Evolutionary conservation across 1,140 invertebrate genomes (phyloP).

Genomic region (Ladona fulva): DNA sequence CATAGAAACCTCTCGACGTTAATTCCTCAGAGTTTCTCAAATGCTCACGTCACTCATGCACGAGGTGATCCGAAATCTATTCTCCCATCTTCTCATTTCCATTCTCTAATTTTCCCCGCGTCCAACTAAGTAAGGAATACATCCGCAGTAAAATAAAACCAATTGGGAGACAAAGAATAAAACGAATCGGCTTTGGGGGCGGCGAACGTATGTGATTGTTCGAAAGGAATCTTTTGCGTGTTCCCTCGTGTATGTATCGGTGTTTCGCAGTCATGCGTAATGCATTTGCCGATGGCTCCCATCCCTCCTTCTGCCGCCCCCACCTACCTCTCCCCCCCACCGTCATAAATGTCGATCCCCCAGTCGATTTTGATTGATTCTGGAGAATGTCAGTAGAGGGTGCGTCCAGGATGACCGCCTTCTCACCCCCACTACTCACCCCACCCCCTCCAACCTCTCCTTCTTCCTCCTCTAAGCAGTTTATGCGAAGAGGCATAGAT

Average conservation of each 20-base stretch:
- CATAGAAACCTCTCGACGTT: no score
- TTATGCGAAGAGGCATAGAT: no score
- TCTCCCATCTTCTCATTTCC: no score
- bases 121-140: no score
- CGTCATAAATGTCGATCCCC: neutral
- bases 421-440: neutral
- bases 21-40: no score
- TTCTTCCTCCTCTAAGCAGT: neutral
- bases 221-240: neutral
- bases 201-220: neutral
- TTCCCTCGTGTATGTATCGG: neutral
- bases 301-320: neutral
- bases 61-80: no score
- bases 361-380: conserved; percentile 5
- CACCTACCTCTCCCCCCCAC: neutral
- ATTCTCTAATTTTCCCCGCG: no score
- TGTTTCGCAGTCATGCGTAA: neutral
- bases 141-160: neutral
- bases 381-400: neutral
- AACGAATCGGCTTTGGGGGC: neutral
- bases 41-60: no score
- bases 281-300: neutral
- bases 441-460: neutral
- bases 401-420: neutral
- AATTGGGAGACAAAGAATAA: neutral